phyloP scores from a whole-genome alignment of 2,113 vertebrate species.

The Oreochromis aureus region DNA sequence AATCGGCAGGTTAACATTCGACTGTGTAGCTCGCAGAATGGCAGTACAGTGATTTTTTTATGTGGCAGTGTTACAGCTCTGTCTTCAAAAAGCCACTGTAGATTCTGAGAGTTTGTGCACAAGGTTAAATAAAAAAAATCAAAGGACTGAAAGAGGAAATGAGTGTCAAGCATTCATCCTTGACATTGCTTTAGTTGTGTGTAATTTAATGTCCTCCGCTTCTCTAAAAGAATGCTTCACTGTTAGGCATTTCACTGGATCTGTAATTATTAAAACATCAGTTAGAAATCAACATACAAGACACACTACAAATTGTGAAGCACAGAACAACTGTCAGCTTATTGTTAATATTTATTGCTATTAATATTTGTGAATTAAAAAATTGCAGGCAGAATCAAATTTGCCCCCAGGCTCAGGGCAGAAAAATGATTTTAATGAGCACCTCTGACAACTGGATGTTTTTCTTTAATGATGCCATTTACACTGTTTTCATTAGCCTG shows the following conservation, averaged over 20 bases:
- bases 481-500: constrained; percentile 14
- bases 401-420: constrained; percentile 2
- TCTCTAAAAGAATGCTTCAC: not conserved
- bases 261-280: not conserved
- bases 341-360: constrained; percentile 8
- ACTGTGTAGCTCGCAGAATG: not conserved
- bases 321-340: not conserved
- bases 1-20: not conserved
- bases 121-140: not conserved
- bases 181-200: not conserved
- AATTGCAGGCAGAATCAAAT: constrained; percentile 18
- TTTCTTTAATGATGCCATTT: constrained; percentile 27
- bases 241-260: not conserved
- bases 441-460: constrained; percentile 20
- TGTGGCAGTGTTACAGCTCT: not conserved
- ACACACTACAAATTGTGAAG: not conserved
- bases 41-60: not conserved
- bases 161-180: not conserved
- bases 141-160: not conserved
- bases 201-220: not conserved
- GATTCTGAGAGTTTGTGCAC: not conserved
- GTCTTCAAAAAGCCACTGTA: not conserved
- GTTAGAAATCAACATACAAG: not conserved
- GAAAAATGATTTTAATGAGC: constrained; percentile 32
- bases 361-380: not conserved